Base-by-base conservation (phyloP, 2,797 vertebrate genomes). In the Eulemur albifrons region DNA sequence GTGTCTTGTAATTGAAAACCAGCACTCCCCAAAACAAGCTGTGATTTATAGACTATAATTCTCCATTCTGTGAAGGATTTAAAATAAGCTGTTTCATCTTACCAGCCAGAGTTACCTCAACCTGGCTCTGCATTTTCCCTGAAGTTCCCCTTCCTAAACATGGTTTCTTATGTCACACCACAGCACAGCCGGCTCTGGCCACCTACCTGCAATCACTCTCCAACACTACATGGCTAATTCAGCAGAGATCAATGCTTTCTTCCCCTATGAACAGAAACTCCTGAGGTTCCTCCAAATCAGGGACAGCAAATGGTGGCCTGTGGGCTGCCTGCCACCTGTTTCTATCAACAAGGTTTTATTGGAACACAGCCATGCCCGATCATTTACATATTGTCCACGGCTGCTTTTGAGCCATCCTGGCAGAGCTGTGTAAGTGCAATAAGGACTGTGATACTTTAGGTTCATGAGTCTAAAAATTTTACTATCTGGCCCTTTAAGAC, bases 141-240 rank as follows among this genome's bases (percentile, higher is more conserved):
- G 18, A 11, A 3, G 7, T 5, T 57, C 57, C 40, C 43, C 11
- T 38, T 67, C 20, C 20, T 57, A 11, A 43, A 61, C 20, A 30
- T 0, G 40, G 27, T 38, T 23, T 38, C 77, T 30, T n/a, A 14
- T 9, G 14, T 4, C 3, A 30, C 0, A 17, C 43, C 3, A 52
- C 45, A n/a, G 52, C 0, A 11, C 0, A 7, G 73, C 17, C 6
- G 17, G 69, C 45, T 21, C 30, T 13, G 40, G 40, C n/a, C 21
- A 11, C 0, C 1, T 2, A 4, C 25, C 30, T 2, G 4, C 20
- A 6, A 5, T 7, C 4, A 2, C 4, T 4, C 63, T 17, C 65
- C 27, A 77, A 17, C 11, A 25, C 69, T 2, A 38, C 0, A 2
- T 0, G 5, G 35, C 45, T 18, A 14, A 11, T 6, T 23, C 35